Percentiles rank a stretch among this genome's conserved stretches.
phyloP scores from a whole-genome alignment of 2,888 invertebrate species.

The Synanthedon tipuliformis region DNA sequence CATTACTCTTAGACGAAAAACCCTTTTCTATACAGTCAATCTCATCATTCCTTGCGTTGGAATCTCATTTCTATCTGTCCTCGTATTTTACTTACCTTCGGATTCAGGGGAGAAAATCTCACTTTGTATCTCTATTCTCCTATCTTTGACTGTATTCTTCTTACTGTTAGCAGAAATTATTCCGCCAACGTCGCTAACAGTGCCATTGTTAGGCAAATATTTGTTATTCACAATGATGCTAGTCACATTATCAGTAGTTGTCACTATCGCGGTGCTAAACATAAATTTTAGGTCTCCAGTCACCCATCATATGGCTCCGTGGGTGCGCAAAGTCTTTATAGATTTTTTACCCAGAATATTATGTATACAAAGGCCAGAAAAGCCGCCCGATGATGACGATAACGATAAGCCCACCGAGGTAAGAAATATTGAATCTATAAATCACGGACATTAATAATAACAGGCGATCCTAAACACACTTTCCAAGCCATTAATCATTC shows the following conservation, averaged over 20 bases:
- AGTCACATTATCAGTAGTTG: constrained; percentile 91
- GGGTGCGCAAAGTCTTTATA: constrained; percentile 89
- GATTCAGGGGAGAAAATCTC: constrained; percentile 99
- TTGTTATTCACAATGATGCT: constrained; percentile 94
- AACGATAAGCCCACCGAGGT: constrained; percentile 64
- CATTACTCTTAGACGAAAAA: constrained; percentile 92
- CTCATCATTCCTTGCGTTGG: constrained; percentile 97
- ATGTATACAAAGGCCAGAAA: constrained; percentile 89
- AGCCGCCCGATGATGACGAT: constrained; percentile 76
- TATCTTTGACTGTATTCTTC: constrained; percentile 95
- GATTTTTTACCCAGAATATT: constrained; percentile 87
- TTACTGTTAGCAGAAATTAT: constrained; percentile 93
- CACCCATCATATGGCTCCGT: constrained; percentile 91
- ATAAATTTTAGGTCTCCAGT: constrained; percentile 93
- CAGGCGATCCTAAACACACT: constrained; percentile 2
- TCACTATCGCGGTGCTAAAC: constrained; percentile 93
- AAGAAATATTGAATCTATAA: constrained; percentile 30
- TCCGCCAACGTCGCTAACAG: constrained; percentile 92
- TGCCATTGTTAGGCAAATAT: constrained; percentile 92
- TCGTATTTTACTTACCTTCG: constrained; percentile 97
- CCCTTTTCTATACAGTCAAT: constrained; percentile 97
- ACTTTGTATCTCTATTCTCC: constrained; percentile 92
- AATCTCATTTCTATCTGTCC: constrained; percentile 94
- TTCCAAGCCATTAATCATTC: constrained; percentile 29
- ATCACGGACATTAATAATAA: constrained; percentile 19